These are phyloP conservation scores for Echeneis naucrates DNA, from an alignment of 2,797 vertebrate species.

Conservation along the genomic window DNA sequence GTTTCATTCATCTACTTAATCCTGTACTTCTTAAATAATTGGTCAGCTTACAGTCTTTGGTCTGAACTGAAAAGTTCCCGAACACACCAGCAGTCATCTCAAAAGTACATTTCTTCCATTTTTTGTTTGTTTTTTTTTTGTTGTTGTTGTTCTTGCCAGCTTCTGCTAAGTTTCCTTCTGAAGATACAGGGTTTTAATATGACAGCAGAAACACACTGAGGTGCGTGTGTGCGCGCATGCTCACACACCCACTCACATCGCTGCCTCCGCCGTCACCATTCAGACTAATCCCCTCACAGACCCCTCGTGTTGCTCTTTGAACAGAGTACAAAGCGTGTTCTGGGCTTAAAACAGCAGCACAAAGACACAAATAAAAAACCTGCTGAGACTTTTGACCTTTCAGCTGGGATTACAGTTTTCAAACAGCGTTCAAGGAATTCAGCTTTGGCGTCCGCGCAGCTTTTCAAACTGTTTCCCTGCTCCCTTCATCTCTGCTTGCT, in stretches of 20 bases:
- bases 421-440: conserved; percentile 82
- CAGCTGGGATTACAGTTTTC: conserved; percentile 82
- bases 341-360: conserved; percentile 84
- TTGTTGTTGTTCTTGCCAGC: too few relatives aligned
- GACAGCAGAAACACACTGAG: conserved; percentile 27
- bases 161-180: conserved; percentile 56
- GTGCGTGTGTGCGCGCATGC: conserved; percentile 21
- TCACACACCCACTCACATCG: conserved; percentile 57
- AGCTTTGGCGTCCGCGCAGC: conserved; percentile 67
- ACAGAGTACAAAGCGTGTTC: conserved; percentile 84
- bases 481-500: conserved; percentile 73
- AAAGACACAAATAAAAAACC: conserved; percentile 84
- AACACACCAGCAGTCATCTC: conserved; percentile 1
- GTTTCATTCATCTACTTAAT: background rate
- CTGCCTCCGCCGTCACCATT: conserved; percentile 76
- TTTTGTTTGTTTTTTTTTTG: conserved; percentile 13
- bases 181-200: conserved; percentile 41
- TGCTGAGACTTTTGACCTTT: conserved; percentile 86
- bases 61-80: background rate
- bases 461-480: conserved; percentile 70
- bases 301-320: conserved; percentile 86
- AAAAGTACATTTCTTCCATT: conserved; percentile 7
- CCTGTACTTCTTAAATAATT: background rate
- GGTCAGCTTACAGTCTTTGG: background rate
- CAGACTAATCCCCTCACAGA: conserved; percentile 86